Evolutionary conservation across 2,113 vertebrate species (phyloP).

Genomic region (Scytalopus superciliaris): DNA sequence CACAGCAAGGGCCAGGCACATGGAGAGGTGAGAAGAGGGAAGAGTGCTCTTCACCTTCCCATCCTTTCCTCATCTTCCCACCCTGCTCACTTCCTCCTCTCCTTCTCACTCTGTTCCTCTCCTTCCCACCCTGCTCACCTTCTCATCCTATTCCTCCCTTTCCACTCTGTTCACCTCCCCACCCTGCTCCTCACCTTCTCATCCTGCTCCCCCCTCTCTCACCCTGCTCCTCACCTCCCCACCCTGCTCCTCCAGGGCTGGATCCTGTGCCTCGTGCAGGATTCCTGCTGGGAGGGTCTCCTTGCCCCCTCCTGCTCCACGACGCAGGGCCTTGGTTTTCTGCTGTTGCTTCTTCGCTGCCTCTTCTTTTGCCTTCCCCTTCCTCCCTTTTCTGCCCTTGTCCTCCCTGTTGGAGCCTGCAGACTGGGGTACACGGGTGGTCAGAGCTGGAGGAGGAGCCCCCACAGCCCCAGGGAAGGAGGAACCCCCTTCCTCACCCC

Average conservation of each 20-base stretch:
- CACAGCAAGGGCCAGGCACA: not conserved
- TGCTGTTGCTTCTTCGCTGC: slow-evolving; percentile 73
- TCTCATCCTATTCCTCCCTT: not conserved
- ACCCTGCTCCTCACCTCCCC: too few species aligned
- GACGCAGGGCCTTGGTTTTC: slow-evolving; percentile 70
- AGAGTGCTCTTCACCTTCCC: slow-evolving; percentile 57
- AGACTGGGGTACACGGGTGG: slow-evolving; percentile 71
- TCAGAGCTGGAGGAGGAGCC: not conserved
- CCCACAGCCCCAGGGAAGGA: not conserved
- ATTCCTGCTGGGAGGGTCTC: not conserved
- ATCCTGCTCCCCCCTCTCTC: slow-evolving; percentile 64
- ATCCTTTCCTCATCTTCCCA: slow-evolving; percentile 50
- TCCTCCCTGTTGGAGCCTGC: slow-evolving; percentile 88
- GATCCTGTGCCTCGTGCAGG: slow-evolving; percentile 51
- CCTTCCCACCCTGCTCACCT: not conserved
- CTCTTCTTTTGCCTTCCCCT: slow-evolving; percentile 86
- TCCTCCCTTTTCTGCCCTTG: slow-evolving; percentile 87
- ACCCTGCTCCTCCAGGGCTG: slow-evolving; percentile 63
- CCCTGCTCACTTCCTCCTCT: too few species aligned
- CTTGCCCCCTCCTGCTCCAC: slow-evolving; percentile 20
- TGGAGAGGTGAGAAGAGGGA: accelerated
- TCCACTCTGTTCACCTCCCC: slow-evolving; percentile 43
- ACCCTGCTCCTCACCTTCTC: not conserved
- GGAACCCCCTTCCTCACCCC: slow-evolving; percentile 77
- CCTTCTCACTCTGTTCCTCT: slow-evolving; percentile 56